Evolutionary conservation across 1,140 invertebrate genomes (phyloP), one percentile per base, ranked within the genome.

Genomic region (Eulimnadia texana): DNA sequence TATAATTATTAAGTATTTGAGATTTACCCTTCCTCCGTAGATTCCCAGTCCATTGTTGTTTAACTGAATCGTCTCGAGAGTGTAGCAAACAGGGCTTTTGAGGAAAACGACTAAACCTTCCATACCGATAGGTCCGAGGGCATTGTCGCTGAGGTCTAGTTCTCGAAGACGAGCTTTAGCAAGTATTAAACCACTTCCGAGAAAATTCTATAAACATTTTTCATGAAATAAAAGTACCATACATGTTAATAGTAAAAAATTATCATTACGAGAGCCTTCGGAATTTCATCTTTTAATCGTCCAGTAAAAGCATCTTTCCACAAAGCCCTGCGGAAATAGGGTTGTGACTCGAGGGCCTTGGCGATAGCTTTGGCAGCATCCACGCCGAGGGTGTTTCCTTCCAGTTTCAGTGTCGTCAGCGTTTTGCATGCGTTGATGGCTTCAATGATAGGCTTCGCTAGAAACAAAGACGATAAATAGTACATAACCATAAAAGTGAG

Each of bases 241-340:
- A 55, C n/a, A 16, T 50, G 9, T 2, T 11, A 20, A 63, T 25
- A 23, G 20, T 58, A 24, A 63, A 56, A 11, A 0, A 49, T 23
- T 13, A 50, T 53, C 58, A 64, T 72, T 74, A 86, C 84, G 66
- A 99, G 73, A 24, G 93, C 90, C 62, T 81, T 75, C 3, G 95
- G 95, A 70, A 99, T 98, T 78, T 99, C 95, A 19, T 84, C 81
- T 74, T 97, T 98, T 71, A 94, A 80, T 54, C 95, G 78, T 0
- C 93, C 84, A 11, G 93, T 96, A 68, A 99, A 99, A 77, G 98
- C 85, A 71, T 99, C 94, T 68, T 93, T 95, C 87, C 93, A 98
- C 58, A 90, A 71, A 0, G 90, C 90, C 68, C 80, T 79, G 69
- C 90, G 84, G 66, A 97, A 81, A 2, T 84, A 80, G 47, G 77